Evolutionary conservation across 2,888 invertebrate genomes (phyloP), one percentile per base, ranked within the genome.

Genomic region (Steromphala cineraria): DNA sequence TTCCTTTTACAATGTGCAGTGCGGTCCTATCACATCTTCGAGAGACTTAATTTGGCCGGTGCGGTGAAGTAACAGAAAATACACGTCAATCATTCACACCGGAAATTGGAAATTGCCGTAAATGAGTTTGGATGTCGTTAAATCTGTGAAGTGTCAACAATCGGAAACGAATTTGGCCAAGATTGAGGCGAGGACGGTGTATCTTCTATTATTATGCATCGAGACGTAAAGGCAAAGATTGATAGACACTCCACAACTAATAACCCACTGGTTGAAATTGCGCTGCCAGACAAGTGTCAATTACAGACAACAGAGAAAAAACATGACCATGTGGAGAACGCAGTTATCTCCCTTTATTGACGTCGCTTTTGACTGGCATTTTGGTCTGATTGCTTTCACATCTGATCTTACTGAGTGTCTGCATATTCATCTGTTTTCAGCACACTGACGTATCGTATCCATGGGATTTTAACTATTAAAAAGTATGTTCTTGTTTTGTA

Each of bases 51-150:
- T 62, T 62, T 62, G 62, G 62, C 21, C 62, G 5, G 62, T 62
- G 62, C 17, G 24, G 28, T 28, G 62, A 28, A 28, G 62, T 62
- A 62, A 62, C 62, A 62, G 62, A 62, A 62, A 62, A 62, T 28
- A 62, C 28, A 62, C 28, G 62, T 28, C 62, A 28, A 28, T 62
- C 62, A 62, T 28, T 24, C 17, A 62, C 17, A 24, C 62, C 62
- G 62, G 62, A 62, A 62, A 62, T 62, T 62, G 62, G 62, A 62
- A 62, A 62, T 62, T 62, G 62, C 62, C 62, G 62, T 62, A 62
- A 62, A 62, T 62, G 62, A 62, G 62, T 62, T 28, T 62, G 62
- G 62, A 62, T 62, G 62, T 62, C 62, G 62, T 62, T 62, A 62
- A 62, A 62, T 62, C 62, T 62, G 62, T 62, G 62, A 62, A 62